phyloP scores from a whole-genome alignment of 2,113 vertebrate genomes.

The Dicaeum eximium region DNA sequence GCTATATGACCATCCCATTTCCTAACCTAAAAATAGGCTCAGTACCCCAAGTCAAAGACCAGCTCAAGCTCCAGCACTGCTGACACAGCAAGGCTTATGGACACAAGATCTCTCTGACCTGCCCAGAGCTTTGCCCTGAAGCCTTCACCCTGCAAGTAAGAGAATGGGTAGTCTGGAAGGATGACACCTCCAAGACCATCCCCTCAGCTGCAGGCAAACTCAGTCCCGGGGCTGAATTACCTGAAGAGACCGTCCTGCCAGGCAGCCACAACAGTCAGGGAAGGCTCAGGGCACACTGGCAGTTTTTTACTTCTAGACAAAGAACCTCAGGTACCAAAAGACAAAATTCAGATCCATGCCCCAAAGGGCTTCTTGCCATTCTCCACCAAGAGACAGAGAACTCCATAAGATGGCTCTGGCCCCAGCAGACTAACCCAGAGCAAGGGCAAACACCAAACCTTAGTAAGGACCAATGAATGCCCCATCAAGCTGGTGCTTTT shows the following conservation, averaged over 20 bases:
- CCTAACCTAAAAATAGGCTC: not conserved
- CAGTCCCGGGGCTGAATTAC: not conserved
- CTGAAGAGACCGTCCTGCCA: not conserved
- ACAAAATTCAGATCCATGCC: not conserved
- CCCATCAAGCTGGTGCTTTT: not conserved
- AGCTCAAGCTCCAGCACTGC: not conserved
- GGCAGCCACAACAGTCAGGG: not conserved
- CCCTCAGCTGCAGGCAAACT: not conserved
- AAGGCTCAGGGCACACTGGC: accelerated
- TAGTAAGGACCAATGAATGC: not conserved
- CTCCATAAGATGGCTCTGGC: not conserved
- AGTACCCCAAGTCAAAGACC: not conserved
- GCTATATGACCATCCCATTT: not conserved
- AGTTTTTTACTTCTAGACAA: not conserved
- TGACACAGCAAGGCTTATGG: not conserved
- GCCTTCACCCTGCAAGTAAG: not conserved
- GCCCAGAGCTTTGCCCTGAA: not conserved
- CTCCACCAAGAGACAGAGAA: not conserved
- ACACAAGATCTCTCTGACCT: not conserved
- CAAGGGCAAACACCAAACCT: not conserved
- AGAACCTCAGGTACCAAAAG: not conserved
- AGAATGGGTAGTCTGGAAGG: not conserved
- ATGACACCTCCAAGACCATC: not conserved
- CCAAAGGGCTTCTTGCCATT: not conserved
- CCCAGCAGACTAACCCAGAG: not conserved